Conservation (phyloP, 2,113 vertebrate species). For the Empidonax alnorum region DNA sequence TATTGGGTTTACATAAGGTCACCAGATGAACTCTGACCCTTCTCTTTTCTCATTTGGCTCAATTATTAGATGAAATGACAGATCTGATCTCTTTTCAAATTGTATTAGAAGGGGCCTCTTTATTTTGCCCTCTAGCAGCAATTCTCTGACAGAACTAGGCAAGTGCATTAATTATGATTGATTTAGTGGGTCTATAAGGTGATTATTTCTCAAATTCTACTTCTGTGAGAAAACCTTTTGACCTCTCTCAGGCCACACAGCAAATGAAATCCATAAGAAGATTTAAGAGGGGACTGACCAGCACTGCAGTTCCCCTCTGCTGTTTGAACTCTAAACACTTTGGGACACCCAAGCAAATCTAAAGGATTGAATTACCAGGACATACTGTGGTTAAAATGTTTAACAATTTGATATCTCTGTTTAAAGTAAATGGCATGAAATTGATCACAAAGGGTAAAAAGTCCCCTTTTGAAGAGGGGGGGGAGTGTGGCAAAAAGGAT, state of each 20-base stretch:
- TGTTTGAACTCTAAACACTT: constrained; percentile 82
- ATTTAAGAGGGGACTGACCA: constrained; percentile 83
- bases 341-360: constrained; percentile 70
- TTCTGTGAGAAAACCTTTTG: constrained; percentile 88
- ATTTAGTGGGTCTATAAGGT: constrained; percentile 90
- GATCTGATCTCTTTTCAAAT: constrained; percentile 92
- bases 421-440: constrained; percentile 59
- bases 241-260: constrained; percentile 91
- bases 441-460: neutral
- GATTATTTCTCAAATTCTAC: constrained; percentile 93
- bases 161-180: constrained; percentile 97
- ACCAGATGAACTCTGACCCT: constrained; percentile 80
- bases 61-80: constrained; percentile 94
- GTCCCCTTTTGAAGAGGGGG: neutral
- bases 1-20: constrained; percentile 82
- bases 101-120: constrained; percentile 83
- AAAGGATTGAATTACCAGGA: constrained; percentile 74
- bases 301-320: constrained; percentile 49
- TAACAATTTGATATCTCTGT: constrained; percentile 69
- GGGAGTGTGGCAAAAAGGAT: neutral
- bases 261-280: constrained; percentile 90
- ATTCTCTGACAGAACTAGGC: constrained; percentile 84
- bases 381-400: constrained; percentile 53
- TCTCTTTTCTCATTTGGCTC: constrained; percentile 84
- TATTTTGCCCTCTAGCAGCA: constrained; percentile 86